Evolutionary conservation across 2,888 invertebrate genomes (phyloP).

Genomic region (Parnassius smintheus): DNA sequence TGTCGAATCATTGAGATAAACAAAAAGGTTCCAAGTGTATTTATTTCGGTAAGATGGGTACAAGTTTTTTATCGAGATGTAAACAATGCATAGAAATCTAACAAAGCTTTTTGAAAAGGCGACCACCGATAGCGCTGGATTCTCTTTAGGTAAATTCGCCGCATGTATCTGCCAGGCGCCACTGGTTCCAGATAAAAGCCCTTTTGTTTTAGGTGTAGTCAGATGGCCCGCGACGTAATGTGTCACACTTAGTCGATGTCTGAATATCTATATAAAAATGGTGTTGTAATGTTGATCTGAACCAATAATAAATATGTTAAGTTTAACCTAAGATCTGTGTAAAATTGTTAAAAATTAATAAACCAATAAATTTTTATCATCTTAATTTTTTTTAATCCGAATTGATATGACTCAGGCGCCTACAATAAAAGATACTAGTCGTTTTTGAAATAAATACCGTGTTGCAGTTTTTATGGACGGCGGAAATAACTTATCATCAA

Average conservation of each 20-base stretch:
- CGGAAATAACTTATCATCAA: no score
- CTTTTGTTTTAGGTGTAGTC: slow-evolving; percentile 45
- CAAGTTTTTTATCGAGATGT: slow-evolving; percentile 13
- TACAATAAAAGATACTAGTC: no score
- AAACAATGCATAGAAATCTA: slow-evolving; percentile 21
- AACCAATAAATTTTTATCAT: no score
- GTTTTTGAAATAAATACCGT: no score
- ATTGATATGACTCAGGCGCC: no score
- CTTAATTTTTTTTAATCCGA: no score
- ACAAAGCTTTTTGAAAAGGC: slow-evolving; percentile 29
- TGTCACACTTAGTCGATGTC: slow-evolving; percentile 27
- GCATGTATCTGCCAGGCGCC: slow-evolving; percentile 54
- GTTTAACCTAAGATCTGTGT: not conserved
- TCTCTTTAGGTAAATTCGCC: slow-evolving; percentile 44
- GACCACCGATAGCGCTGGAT: slow-evolving; percentile 54
- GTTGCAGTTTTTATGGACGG: no score
- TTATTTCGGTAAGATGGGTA: slow-evolving; percentile 3
- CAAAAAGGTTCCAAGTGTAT: not conserved
- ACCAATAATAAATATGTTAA: not conserved
- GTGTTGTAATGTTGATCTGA: slow-evolving; percentile 5
- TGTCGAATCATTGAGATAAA: slow-evolving; percentile 6
- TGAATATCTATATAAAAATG: slow-evolving; percentile 1
- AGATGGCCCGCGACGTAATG: slow-evolving; percentile 38
- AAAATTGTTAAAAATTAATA: no score
- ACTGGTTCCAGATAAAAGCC: slow-evolving; percentile 44